Evolutionary conservation across 2,113 vertebrate genomes (phyloP).

Genomic region (Dryoscopus gambensis): DNA sequence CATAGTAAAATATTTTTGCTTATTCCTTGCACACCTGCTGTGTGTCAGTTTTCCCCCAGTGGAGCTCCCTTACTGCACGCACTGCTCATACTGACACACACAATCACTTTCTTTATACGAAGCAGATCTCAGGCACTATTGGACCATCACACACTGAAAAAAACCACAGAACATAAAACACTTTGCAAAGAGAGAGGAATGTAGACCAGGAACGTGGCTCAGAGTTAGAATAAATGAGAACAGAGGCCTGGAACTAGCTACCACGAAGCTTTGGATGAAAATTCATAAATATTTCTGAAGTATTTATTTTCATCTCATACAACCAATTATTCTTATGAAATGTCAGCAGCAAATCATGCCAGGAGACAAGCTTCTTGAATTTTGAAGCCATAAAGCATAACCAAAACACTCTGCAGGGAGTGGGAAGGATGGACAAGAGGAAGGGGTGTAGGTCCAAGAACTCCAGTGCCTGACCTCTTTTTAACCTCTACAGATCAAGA

Average conservation of each 20-base stretch:
- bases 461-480: neutral
- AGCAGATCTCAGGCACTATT: neutral
- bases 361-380: neutral
- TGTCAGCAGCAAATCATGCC: neutral
- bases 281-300: neutral
- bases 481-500: neutral
- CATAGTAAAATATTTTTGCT: conserved; percentile 29
- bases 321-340: neutral
- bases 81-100: neutral
- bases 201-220: neutral
- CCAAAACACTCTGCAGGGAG: neutral
- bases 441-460: neutral
- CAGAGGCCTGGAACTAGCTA: neutral
- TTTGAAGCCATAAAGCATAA: neutral
- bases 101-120: neutral
- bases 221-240: conserved; percentile 5
- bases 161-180: neutral
- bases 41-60: conserved; percentile 33
- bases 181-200: neutral
- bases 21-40: conserved; percentile 56
- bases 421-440: neutral
- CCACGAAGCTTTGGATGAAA: neutral
- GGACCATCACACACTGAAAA: neutral
- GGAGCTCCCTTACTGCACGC: neutral
- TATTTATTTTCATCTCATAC: conserved; percentile 10